Base-by-base conservation (phyloP, 2,113 vertebrate genomes). In the Paramisgurnus dabryanus region DNA sequence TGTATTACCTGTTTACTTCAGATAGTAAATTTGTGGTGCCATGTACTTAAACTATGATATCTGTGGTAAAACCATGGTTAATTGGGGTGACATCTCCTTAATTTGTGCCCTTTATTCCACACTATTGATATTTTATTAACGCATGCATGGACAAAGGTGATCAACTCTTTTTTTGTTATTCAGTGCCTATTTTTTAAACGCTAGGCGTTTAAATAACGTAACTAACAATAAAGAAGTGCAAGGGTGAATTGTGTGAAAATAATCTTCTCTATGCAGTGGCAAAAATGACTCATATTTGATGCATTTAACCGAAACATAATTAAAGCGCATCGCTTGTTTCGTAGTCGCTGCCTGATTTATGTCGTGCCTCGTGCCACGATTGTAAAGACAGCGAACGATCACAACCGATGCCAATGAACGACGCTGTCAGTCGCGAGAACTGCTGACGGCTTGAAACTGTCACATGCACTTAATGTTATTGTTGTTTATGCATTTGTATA, bases 361-460 rank as follows among this genome's bases (percentile, higher is more conserved):
- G 5, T 15, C 60, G 55, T 22, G 70, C 53, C 53, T 58, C 53
- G 17, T 58, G 53, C 39, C 47, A 39, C 49, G 4, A 22, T 39
- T 3, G 22, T 41, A 7, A 58, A 57, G 3, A 43, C 27, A 34
- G n/a, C 39, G 11, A 41, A 17, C 39, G 39, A 53, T 6, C 0
- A 12, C n/a, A 4, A 41, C 34, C 17, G 69, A 57, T 58, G 50
- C 34, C n/a, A n/a, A 43, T 22, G 58, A 60, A 60, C 10, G 40
- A 4, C 39, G 17, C n/a, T 58, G 17, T 58, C n/a, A 57, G 17
- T 17, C 22, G 6, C 41, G 70, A 73, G 58, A 64, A 64, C 27
- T 82, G 73, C 73, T 82, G 74, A 82, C 67, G 55, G 22, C 43
- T 67, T 10, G 68, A n/a, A 82, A 47, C 15, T 77, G 67, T 72